Evolutionary conservation across 2,797 vertebrate genomes (phyloP).

Genomic region (Lagorchestes hirsutus): DNA sequence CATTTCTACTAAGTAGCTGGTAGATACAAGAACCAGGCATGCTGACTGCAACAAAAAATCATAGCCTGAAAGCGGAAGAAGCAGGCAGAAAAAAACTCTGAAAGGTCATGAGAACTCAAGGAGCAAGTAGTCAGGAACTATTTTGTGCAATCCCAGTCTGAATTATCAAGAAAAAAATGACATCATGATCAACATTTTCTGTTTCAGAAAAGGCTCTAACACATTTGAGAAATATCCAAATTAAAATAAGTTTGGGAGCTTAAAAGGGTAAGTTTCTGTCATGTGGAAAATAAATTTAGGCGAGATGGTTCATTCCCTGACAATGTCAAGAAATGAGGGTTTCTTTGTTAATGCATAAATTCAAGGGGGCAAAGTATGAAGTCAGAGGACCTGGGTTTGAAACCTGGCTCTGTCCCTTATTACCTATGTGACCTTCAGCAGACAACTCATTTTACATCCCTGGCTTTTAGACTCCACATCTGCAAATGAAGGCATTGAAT

Average conservation of each 20-base stretch:
- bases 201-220: neutral
- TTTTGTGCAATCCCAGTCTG: neutral
- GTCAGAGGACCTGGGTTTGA: neutral
- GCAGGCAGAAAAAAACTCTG: neutral
- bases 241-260: neutral
- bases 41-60: neutral
- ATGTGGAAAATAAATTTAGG: neutral
- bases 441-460: neutral
- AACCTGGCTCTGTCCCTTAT: neutral
- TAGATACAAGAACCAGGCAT: neutral
- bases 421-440: neutral
- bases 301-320: neutral
- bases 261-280: neutral
- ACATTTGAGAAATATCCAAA: neutral
- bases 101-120: neutral
- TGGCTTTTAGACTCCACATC: neutral
- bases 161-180: constrained; percentile 12
- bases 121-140: neutral
- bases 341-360: neutral
- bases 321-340: neutral
- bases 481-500: neutral
- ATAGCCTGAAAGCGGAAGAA: neutral
- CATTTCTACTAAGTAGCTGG: neutral
- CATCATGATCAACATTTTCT: neutral
- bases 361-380: neutral